These are phyloP conservation scores for Drosophila borealis DNA, from an alignment of 2,888 invertebrate genomes.

Conservation along the genomic window DNA sequence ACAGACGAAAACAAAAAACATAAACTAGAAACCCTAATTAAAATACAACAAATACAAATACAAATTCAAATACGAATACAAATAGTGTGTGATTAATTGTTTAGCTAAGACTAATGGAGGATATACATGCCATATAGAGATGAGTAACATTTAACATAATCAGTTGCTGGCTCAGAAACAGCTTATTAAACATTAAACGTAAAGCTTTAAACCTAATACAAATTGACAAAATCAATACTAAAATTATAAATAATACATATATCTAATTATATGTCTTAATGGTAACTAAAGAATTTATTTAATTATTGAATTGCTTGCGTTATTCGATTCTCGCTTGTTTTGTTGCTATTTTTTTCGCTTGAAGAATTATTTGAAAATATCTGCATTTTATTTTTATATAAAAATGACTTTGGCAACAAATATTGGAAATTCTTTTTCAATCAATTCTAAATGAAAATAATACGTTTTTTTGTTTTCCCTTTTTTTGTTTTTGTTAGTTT, in stretches of 20 bases:
- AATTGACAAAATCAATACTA: slow-evolving; percentile 62
- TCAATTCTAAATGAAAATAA: slow-evolving; percentile 23
- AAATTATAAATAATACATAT: slow-evolving; percentile 45
- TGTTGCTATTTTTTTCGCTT: not conserved
- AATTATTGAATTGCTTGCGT: slow-evolving; percentile 27
- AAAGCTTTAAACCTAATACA: slow-evolving; percentile 80
- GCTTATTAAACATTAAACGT: slow-evolving; percentile 52
- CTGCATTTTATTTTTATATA: slow-evolving; percentile 3
- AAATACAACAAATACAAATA: slow-evolving; percentile 52
- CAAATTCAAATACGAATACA: not conserved
- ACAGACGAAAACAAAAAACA: slow-evolving; percentile 73
- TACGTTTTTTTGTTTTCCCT: slow-evolving; percentile 1
- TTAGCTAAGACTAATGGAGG: slow-evolving; percentile 39
- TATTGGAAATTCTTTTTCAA: slow-evolving; percentile 20
- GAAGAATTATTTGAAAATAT: slow-evolving; percentile 1
- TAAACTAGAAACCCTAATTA: slow-evolving; percentile 61
- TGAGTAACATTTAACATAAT: slow-evolving; percentile 76
- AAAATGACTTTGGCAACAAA: slow-evolving; percentile 46
- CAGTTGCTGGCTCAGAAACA: slow-evolving; percentile 69
- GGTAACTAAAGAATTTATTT: slow-evolving; percentile 22
- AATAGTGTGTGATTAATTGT: slow-evolving; percentile 9
- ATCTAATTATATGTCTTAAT: not conserved
- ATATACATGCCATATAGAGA: slow-evolving; percentile 41
- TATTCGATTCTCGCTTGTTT: slow-evolving; percentile 24
- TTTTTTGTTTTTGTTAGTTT: slow-evolving; percentile 56